These are phyloP conservation scores for Ammodramus savannarum DNA, from an alignment of 2,113 vertebrate genomes.

Conservation along the genomic window DNA sequence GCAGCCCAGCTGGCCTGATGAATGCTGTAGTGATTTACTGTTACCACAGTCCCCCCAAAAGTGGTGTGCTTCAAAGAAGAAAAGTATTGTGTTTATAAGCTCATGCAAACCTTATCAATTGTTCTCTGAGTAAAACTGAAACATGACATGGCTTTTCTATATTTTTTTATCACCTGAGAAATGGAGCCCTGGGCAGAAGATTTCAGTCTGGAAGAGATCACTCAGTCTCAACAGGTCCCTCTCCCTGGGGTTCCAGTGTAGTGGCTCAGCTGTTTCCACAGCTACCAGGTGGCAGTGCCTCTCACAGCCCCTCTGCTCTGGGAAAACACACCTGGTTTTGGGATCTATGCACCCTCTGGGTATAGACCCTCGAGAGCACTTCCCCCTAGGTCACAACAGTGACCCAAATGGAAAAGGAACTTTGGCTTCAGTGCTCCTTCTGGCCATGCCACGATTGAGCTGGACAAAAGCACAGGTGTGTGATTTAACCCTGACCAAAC, in stretches of 20 bases:
- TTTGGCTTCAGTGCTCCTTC: neutral
- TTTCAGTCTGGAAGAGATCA: neutral
- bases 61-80: neutral
- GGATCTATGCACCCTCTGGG: neutral
- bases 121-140: neutral
- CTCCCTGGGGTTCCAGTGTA: fast-evolving
- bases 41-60: neutral
- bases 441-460: neutral
- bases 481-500: neutral
- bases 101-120: neutral
- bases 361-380: neutral
- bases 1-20: neutral
- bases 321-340: neutral
- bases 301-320: neutral
- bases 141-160: neutral
- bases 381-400: neutral
- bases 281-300: neutral
- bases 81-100: neutral
- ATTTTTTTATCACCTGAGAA: neutral
- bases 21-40: neutral
- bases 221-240: fast-evolving
- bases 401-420: neutral
- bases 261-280: neutral
- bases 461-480: fast-evolving
- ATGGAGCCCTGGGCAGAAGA: neutral